phyloP scores from a whole-genome alignment of 2,888 invertebrate genomes.

The Gymnocheta viridis region DNA sequence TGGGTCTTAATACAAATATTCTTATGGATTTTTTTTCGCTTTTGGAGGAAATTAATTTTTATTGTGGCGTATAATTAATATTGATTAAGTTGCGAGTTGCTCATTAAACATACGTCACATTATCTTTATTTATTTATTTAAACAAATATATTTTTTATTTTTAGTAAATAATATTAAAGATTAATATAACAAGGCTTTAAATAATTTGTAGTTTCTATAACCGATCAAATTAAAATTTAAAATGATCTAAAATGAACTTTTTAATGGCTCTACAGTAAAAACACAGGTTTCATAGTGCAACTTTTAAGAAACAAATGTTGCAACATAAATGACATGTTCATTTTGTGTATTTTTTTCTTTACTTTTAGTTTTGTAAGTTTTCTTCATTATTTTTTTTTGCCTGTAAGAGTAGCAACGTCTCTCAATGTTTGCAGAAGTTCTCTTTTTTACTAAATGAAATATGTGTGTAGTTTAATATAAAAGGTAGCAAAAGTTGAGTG shows the following conservation, averaged over 20 bases:
- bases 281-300: constrained; percentile 24
- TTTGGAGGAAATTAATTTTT: no score
- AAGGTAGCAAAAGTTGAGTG: constrained; percentile 23
- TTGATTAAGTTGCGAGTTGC: no score
- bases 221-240: neutral
- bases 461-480: neutral
- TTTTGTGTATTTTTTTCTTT: neutral
- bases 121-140: no score
- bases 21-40: no score
- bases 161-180: no score
- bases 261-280: constrained; percentile 26
- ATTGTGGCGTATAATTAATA: no score
- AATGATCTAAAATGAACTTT: constrained; percentile 18
- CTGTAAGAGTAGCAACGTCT: constrained; percentile 22
- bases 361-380: neutral
- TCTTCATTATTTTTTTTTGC: neutral
- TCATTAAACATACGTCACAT: no score
- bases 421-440: neutral
- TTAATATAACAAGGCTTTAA: no score
- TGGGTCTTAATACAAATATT: no score
- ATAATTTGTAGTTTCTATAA: neutral
- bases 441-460: neutral
- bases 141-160: no score
- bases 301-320: constrained; percentile 48
- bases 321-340: constrained; percentile 50